phyloP scores from a whole-genome alignment of 2,113 vertebrate species.

The Corythornis cristatus region DNA sequence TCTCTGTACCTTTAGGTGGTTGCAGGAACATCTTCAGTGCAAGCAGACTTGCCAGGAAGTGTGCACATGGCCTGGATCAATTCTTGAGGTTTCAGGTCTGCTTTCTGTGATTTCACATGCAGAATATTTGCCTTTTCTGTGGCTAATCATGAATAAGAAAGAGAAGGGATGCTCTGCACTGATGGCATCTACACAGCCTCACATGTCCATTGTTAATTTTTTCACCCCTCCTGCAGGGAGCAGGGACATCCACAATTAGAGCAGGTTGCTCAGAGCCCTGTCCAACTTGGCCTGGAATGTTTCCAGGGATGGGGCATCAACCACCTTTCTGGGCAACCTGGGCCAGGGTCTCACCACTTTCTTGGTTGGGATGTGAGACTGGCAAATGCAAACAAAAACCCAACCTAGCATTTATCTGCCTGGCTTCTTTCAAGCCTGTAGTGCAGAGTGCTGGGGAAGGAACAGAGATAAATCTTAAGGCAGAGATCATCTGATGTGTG shows the following conservation, averaged over 20 bases:
- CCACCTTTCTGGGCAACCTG: background rate
- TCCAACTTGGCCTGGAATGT: background rate
- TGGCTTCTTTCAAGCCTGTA: accelerated
- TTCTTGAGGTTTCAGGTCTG: background rate
- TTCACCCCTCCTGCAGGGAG: background rate
- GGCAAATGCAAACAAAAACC: background rate
- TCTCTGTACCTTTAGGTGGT: accelerated
- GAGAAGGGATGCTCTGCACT: background rate
- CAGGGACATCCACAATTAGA: background rate
- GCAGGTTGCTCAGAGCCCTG: background rate
- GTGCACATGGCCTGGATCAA: background rate
- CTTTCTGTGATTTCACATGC: accelerated
- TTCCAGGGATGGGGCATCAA: background rate
- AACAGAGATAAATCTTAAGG: background rate
- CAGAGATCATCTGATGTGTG: background rate
- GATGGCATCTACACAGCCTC: background rate
- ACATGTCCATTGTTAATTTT: background rate
- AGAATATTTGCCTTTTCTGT: background rate
- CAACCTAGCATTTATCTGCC: background rate
- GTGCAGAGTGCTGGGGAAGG: background rate
- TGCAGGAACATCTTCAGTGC: background rate
- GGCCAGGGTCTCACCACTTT: background rate
- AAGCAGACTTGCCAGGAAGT: background rate
- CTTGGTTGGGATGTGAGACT: background rate
- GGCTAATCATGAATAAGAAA: background rate